Evolutionary conservation across 2,113 vertebrate genomes (phyloP).

Genomic region (Raja brachyura): DNA sequence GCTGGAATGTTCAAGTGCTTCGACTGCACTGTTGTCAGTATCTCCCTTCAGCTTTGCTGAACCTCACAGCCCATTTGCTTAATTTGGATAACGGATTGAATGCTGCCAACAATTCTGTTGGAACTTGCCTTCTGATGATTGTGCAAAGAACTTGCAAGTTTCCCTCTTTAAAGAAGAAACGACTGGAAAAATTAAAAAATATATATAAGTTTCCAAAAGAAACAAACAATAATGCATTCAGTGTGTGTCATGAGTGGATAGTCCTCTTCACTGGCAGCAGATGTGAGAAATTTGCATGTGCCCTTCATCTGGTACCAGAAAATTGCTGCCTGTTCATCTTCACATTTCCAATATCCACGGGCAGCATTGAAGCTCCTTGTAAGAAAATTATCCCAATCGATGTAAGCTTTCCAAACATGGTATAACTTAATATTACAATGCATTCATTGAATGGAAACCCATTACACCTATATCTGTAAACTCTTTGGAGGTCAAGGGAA

Average conservation of each 20-base stretch:
- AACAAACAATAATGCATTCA: neutral
- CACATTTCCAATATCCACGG: neutral
- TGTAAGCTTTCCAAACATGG: neutral
- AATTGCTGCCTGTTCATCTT: neutral
- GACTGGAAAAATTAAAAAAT: neutral
- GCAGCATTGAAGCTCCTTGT: neutral
- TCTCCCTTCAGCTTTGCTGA: neutral
- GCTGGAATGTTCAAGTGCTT: neutral
- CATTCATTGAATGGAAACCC: neutral
- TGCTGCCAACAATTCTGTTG: slow-evolving; percentile 1
- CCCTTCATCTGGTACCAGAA: neutral
- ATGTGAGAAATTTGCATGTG: neutral
- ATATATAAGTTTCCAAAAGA: no score
- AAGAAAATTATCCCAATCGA: neutral
- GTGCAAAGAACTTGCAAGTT: neutral
- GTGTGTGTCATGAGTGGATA: neutral
- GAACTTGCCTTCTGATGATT: neutral
- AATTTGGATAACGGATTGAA: neutral
- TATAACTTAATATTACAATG: neutral
- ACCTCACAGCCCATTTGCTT: neutral
- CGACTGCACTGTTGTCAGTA: neutral
- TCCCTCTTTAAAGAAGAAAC: neutral
- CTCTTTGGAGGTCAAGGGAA: neutral
- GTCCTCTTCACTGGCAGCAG: neutral
- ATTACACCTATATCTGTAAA: neutral